phyloP scores from a whole-genome alignment of 1,140 invertebrate species.

The Oreohelix idahoensis region DNA sequence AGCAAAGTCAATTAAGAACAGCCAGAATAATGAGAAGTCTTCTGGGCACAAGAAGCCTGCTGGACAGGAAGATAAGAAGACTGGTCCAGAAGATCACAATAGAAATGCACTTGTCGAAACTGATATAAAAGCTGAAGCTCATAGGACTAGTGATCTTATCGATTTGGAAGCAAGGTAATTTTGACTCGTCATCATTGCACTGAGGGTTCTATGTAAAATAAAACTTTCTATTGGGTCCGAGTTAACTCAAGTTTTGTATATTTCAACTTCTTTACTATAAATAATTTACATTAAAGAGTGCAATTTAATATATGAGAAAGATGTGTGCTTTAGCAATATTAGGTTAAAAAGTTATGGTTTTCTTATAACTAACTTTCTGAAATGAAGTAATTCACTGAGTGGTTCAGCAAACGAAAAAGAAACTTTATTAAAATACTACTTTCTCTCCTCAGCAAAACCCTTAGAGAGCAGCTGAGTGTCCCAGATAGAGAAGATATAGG shows the following conservation, averaged over 20 bases:
- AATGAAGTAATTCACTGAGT: too few species aligned
- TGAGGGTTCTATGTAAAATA: too few species aligned
- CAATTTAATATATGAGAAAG: too few species aligned
- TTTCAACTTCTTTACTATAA: too few species aligned
- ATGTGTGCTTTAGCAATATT: too few species aligned
- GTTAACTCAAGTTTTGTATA: too few species aligned
- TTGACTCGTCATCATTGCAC: neutral
- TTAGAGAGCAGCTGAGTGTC: constrained; percentile 63
- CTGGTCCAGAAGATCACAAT: neutral
- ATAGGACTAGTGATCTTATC: constrained; percentile 61
- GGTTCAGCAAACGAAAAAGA: too few species aligned
- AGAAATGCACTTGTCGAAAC: neutral
- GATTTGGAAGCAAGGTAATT: constrained; percentile 37
- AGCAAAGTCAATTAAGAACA: neutral
- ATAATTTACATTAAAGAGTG: too few species aligned
- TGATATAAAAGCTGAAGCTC: neutral
- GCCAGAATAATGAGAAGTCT: neutral
- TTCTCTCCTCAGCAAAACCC: constrained; percentile 40
- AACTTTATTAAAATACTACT: too few species aligned
- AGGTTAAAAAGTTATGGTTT: too few species aligned
- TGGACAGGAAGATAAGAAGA: neutral
- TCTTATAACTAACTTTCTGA: too few species aligned
- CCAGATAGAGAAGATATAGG: constrained; percentile 80
- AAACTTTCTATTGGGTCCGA: too few species aligned
- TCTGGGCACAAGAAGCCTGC: neutral